Conservation (phyloP, 2,113 vertebrate genomes). For the Istiophorus platypterus region DNA sequence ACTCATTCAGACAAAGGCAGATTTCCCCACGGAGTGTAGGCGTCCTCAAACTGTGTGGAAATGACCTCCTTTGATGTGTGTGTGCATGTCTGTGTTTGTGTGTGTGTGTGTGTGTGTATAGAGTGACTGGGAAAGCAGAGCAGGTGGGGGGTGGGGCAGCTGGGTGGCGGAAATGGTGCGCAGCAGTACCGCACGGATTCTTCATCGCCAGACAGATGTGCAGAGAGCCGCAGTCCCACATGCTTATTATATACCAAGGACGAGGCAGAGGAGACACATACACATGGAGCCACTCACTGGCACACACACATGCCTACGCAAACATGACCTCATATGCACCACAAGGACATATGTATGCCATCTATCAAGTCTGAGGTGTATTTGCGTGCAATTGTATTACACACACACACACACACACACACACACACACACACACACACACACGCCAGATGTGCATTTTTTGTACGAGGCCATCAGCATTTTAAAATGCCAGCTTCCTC, state of each 20-base stretch:
- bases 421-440: constrained; percentile 23
- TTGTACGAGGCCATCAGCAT: background rate
- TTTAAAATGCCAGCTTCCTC: constrained; percentile 17
- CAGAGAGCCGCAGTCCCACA: constrained; percentile 65
- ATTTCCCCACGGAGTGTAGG: constrained; percentile 68
- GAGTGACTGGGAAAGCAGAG: constrained; percentile 52
- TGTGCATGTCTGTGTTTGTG: constrained; percentile 43
- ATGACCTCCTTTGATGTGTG: constrained; percentile 59
- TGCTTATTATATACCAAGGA: constrained; percentile 69
- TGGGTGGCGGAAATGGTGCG: constrained; percentile 64
- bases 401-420: constrained; percentile 19
- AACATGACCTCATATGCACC: constrained; percentile 65
- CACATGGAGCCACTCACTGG: background rate
- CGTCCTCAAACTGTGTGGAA: constrained; percentile 66
- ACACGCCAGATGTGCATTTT: constrained; percentile 34
- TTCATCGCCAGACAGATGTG: constrained; percentile 73
- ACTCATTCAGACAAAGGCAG: constrained; percentile 75
- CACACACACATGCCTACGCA: background rate
- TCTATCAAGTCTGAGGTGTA: constrained; percentile 33
- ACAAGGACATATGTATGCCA: constrained; percentile 63
- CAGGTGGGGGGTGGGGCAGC: constrained; percentile 70
- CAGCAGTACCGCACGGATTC: constrained; percentile 54
- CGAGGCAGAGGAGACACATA: constrained; percentile 31
- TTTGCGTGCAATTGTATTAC: constrained; percentile 31
- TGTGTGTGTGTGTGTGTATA: constrained; percentile 34